Evolutionary conservation across 2,113 vertebrate genomes (phyloP), one percentile per base, ranked within the genome.

Genomic region (Ranitomeya variabilis): DNA sequence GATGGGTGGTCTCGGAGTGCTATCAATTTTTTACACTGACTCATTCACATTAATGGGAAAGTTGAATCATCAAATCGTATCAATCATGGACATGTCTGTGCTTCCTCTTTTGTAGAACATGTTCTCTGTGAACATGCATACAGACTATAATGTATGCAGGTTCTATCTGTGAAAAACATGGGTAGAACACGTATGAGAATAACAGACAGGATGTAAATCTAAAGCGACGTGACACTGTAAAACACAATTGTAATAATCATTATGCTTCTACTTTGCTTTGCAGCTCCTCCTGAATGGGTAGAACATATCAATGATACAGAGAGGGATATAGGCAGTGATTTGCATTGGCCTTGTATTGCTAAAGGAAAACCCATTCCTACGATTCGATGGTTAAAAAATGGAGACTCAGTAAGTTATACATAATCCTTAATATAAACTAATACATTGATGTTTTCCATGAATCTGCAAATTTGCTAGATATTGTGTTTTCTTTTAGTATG

Each of bases 221-320:
- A 45, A 45, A 45, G 37, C 37, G 37, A 45, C 37, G 3, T 45
- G 37, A 45, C 37, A 4, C 37, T 45, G 37, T 45, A 45, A 45
- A 45, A 45, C 37, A 45, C 37, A 45, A 4, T 45, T 5, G 37
- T 26, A 69, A 69, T 6, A n/a, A 14, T 79, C 26, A 15, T 71
- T 16, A 9, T 14, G 45, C 4, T 45, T 74, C 80, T 8, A 78
- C 23, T 2, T 90, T 85, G 12, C 90, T 91, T 84, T 93, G 73
- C 91, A 99, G 98, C 97, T 66, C 94, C 94, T 92, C 98, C 98
- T 1, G 96, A 98, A 91, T 99, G 97, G 98, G 95, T 96, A 82
- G 96, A 97, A 90, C 95, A 96, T 90, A 97, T 99, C 91, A 96
- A 94, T 90, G 97, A 96, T 93, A 96, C 94, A n/a, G 97, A 99